Conservation (phyloP, 2,888 invertebrate genomes). For the Actias luna region DNA sequence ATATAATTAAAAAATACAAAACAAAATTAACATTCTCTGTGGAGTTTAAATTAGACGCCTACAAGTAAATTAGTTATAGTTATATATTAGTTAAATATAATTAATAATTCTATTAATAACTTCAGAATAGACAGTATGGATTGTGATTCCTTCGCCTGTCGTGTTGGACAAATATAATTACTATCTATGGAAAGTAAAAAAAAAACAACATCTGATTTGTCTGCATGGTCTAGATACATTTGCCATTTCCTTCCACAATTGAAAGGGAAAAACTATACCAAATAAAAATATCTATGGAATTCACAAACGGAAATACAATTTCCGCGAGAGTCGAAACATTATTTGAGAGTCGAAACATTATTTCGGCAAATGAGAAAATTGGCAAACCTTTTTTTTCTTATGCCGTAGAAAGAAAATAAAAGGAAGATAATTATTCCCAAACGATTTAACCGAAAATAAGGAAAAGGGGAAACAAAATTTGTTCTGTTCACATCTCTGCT, state of each 20-base stretch:
- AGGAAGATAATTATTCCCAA: constrained; percentile 49
- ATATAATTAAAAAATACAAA: too few species aligned
- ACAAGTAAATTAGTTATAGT: too few species aligned
- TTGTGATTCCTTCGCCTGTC: too few species aligned
- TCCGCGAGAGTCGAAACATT: constrained; percentile 5
- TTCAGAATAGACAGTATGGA: too few species aligned
- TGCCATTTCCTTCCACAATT: not conserved
- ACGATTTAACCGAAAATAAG: constrained; percentile 46
- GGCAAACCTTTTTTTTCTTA: constrained; percentile 9
- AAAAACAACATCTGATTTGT: not conserved
- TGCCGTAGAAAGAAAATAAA: constrained; percentile 14
- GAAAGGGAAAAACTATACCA: not conserved
- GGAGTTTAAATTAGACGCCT: too few species aligned
- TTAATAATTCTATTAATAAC: too few species aligned
- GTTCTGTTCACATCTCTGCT: constrained; percentile 15
- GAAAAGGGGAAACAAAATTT: constrained; percentile 32
- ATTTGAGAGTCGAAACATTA: constrained; percentile 3
- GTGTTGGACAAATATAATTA: too few species aligned
- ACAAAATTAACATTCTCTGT: too few species aligned
- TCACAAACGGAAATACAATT: constrained; percentile 7
- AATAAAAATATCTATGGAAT: constrained; percentile 3
- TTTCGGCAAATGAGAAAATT: constrained; percentile 11
- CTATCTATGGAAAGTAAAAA: not conserved
- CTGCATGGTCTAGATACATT: too few species aligned
- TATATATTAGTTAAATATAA: too few species aligned